These are phyloP conservation scores for Euplexia lucipara DNA, from an alignment of 2,888 invertebrate species.

Conservation along the genomic window DNA sequence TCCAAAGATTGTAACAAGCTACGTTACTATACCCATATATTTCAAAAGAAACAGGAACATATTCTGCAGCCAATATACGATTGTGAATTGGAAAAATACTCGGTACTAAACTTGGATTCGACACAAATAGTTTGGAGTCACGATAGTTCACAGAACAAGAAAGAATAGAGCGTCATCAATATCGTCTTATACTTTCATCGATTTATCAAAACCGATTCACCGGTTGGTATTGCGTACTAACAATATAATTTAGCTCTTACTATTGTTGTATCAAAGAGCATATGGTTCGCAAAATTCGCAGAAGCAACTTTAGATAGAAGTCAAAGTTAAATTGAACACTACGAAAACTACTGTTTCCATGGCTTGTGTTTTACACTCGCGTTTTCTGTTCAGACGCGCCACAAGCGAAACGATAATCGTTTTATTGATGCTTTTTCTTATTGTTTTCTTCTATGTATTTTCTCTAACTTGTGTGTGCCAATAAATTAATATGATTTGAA, in stretches of 20 bases:
- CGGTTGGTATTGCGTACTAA: too few relatives aligned
- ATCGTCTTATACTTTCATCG: too few relatives aligned
- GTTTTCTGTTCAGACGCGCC: neutral
- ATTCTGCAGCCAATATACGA: constrained; percentile 42
- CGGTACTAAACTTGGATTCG: constrained; percentile 50
- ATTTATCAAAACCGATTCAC: too few relatives aligned
- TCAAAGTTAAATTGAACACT: constrained; percentile 58
- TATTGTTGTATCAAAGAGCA: constrained; percentile 34
- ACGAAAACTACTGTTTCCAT: constrained; percentile 46
- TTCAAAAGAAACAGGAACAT: constrained; percentile 40
- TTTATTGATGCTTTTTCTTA: too few relatives aligned
- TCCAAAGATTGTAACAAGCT: constrained; percentile 42
- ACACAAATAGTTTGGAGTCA: constrained; percentile 47
- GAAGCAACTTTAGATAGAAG: constrained; percentile 41
- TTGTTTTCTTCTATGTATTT: too few relatives aligned
- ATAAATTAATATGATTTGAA: too few relatives aligned
- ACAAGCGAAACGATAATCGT: too few relatives aligned
- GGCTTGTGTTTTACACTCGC: constrained; percentile 52
- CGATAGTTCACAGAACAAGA: neutral
- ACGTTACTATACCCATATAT: constrained; percentile 49
- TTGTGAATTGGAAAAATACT: constrained; percentile 55
- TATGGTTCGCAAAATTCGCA: constrained; percentile 20
- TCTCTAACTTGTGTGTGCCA: too few relatives aligned
- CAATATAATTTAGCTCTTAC: too few relatives aligned
- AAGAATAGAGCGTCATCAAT: constrained; percentile 1